A percentile compares a stretch with the other conserved stretches of the same genome.
Conservation (phyloP, 2,113 vertebrate species). For the Tetrao urogallus region DNA sequence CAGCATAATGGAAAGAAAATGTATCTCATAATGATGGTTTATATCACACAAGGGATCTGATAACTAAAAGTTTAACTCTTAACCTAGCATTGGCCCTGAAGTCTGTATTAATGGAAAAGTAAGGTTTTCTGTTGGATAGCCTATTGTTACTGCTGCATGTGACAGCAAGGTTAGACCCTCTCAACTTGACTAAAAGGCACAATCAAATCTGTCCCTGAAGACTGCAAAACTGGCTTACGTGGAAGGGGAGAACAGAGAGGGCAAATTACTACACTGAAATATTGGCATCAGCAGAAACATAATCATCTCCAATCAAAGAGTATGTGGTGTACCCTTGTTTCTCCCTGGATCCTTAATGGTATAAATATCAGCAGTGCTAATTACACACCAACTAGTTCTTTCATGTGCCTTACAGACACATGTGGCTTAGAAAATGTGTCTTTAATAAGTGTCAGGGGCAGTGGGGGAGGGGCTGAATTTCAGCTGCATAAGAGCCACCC, state of each 20-base stretch:
- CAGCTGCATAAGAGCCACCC: background rate
- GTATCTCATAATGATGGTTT: slow-evolving; percentile 75
- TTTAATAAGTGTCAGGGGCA: background rate
- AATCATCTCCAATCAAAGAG: background rate
- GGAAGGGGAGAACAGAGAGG: background rate
- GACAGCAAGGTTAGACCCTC: background rate
- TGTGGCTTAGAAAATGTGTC: background rate
- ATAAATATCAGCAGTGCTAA: slow-evolving; percentile 11
- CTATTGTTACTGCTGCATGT: background rate
- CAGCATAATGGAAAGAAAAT: slow-evolving; percentile 76
- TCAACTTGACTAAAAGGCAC: background rate
- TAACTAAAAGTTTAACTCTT: slow-evolving; percentile 73
- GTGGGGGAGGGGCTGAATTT: background rate
- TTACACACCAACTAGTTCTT: background rate
- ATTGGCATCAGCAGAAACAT: background rate
- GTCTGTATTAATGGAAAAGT: background rate
- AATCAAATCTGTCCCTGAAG: background rate
- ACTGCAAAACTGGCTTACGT: background rate
- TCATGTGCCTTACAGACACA: background rate
- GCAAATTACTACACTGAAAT: background rate
- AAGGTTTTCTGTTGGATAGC: background rate
- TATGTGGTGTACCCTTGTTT: background rate
- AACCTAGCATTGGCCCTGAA: slow-evolving; percentile 42
- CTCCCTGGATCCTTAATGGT: background rate
- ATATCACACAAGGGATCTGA: slow-evolving; percentile 70